Conservation (phyloP, 2,797 vertebrate genomes). For the Paedocypris micromegethes region DNA sequence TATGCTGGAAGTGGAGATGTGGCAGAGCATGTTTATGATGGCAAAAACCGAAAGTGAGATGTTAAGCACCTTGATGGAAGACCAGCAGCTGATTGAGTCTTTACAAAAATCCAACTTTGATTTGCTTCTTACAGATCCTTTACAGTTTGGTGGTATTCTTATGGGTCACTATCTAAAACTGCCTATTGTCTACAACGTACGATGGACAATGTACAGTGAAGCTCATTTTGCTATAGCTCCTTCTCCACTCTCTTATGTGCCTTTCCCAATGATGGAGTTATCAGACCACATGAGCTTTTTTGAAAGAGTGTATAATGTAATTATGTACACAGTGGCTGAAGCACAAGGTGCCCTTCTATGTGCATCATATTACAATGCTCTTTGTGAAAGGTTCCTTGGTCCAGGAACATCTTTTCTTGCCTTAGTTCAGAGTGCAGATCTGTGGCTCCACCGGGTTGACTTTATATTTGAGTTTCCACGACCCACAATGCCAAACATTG, state of each 20-base stretch:
- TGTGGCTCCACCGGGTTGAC: constrained; percentile 40
- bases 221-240: constrained; percentile 48
- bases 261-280: constrained; percentile 36
- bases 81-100: constrained; percentile 36
- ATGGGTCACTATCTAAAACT: constrained; percentile 42
- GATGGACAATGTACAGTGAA: constrained; percentile 44
- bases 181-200: constrained; percentile 46
- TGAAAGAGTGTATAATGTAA: constrained; percentile 39
- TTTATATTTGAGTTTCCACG: constrained; percentile 47
- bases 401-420: constrained; percentile 12
- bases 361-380: constrained; percentile 15
- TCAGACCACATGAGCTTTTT: constrained; percentile 48
- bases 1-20: constrained; percentile 16
- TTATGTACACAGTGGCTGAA: constrained; percentile 34
- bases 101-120: constrained; percentile 45
- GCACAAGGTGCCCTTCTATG: constrained; percentile 14
- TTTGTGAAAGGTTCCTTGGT: constrained; percentile 20
- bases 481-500: constrained; percentile 56
- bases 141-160: constrained; percentile 31
- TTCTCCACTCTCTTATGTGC: constrained; percentile 49
- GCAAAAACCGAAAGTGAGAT: constrained; percentile 26
- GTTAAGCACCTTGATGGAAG: constrained; percentile 35
- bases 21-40: constrained; percentile 19
- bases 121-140: constrained; percentile 46
- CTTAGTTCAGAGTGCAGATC: constrained; percentile 38